phyloP scores from a whole-genome alignment of 2,888 invertebrate genomes.

The Thyatira batis region DNA sequence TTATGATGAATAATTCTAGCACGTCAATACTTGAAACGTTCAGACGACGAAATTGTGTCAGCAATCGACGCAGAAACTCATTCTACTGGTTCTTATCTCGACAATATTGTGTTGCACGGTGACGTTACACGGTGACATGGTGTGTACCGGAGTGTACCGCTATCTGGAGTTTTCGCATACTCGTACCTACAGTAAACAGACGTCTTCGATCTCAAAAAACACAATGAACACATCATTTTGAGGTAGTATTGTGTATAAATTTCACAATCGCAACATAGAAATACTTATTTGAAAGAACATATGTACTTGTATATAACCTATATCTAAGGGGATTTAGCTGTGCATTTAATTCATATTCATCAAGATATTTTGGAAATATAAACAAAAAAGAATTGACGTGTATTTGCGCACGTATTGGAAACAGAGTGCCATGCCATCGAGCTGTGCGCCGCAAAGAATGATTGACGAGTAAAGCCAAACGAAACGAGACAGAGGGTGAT shows the following conservation, averaged over 20 bases:
- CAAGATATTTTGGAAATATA: constrained; percentile 16
- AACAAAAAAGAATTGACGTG: constrained; percentile 12
- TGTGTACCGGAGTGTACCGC: constrained; percentile 22
- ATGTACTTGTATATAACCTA: no score
- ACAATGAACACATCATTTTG: constrained; percentile 23
- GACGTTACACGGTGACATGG: constrained; percentile 18
- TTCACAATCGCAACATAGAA: no score
- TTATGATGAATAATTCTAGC: not conserved
- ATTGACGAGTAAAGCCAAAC: constrained; percentile 18
- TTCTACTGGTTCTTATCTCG: constrained; percentile 19
- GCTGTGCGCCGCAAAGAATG: constrained; percentile 15
- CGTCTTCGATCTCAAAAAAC: constrained; percentile 27
- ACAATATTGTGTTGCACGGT: constrained; percentile 18
- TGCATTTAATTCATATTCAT: constrained; percentile 7
- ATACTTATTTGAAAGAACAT: no score
- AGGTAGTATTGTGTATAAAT: constrained; percentile 27
- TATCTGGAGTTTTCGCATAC: constrained; percentile 31
- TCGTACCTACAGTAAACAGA: constrained; percentile 32
- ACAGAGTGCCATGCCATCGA: constrained; percentile 3
- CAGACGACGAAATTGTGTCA: not conserved
- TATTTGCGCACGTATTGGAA: not conserved
- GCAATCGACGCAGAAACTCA: constrained; percentile 9
- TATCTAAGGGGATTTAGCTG: constrained; percentile 7
- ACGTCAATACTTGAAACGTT: constrained; percentile 1
- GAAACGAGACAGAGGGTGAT: constrained; percentile 3